Percentiles rank a stretch among this genome's conserved stretches.
phyloP scores from a whole-genome alignment of 2,797 vertebrate genomes.

The Poecilia gillii region DNA sequence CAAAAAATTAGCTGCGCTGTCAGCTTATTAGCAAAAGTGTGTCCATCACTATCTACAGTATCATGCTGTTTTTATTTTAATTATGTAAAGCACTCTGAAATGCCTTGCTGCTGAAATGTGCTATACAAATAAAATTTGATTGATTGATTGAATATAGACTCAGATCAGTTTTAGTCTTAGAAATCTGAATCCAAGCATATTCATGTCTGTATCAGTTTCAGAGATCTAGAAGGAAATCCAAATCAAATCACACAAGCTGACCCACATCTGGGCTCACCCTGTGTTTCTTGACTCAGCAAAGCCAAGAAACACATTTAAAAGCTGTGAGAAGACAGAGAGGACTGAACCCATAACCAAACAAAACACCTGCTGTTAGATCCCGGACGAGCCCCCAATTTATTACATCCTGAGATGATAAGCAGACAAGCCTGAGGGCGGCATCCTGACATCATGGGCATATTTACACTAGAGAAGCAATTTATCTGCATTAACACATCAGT shows the following conservation, averaged over 20 bases:
- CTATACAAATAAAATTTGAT: no score
- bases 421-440: background rate
- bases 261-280: background rate
- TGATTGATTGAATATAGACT: background rate
- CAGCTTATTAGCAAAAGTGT: background rate
- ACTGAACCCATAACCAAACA: background rate
- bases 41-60: background rate
- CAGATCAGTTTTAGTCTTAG: no score
- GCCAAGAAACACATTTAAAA: background rate
- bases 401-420: background rate
- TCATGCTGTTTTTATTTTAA: no score
- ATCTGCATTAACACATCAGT: background rate
- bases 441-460: background rate
- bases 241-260: background rate
- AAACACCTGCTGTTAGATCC: background rate
- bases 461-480: background rate
- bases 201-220: no score
- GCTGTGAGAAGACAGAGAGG: background rate
- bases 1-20: background rate
- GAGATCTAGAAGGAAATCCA: background rate
- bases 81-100: no score
- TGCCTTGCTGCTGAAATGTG: no score
- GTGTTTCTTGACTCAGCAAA: background rate
- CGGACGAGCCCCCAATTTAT: background rate
- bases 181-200: no score